Base-by-base conservation (phyloP, 1,140 invertebrate species). In the Cotesia glomerata region DNA sequence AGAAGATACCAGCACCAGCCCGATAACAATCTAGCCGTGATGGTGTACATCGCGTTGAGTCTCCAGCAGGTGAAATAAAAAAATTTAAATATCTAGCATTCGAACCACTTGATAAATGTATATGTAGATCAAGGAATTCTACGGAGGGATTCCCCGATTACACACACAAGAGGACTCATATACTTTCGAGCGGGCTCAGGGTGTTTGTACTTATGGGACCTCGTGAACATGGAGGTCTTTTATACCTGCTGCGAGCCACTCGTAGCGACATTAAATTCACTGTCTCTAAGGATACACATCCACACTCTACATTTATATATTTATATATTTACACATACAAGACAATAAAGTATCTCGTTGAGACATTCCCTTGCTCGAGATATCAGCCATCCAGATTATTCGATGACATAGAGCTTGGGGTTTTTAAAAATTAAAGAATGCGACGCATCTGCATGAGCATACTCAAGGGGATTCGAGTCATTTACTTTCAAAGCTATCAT, bases 311-410 rank as follows among this genome's bases (percentile, higher is more conserved):
- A 26, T 26, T 26, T 26, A 3, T 26, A 26, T 26, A 26, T 26
- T 26, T 26, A 26, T 26, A 26, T 26, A 26, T 26, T 26, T 64
- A 45, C 8, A 45, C 34, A 35, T 36, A 14, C 13, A 45, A 52
- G 5, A 49, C 39, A 66, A 52, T 51, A 51, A 16, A 5, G 11
- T 16, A 32, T 9, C 45, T 51, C 69, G 69, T 64, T 39, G 51
- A 66, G 49, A 67, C 51, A 72, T 72, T 72, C 71, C 34, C 58
- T 65, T 72, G 71, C 64, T 72, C 71, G 71, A 72, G 71, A 72
- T 72, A 72, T 72, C 71, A 72, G 52, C 52, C 56, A 72, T 72
- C 63, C 70, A 72, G 63, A 72, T 72, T 72, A 72, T 72, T 72
- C 71, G 71, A 72, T 72, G 71, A 72, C 71, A 65, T 67, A 72